Conservation (phyloP, 2,113 vertebrate species). For the Oenanthe melanoleuca region DNA sequence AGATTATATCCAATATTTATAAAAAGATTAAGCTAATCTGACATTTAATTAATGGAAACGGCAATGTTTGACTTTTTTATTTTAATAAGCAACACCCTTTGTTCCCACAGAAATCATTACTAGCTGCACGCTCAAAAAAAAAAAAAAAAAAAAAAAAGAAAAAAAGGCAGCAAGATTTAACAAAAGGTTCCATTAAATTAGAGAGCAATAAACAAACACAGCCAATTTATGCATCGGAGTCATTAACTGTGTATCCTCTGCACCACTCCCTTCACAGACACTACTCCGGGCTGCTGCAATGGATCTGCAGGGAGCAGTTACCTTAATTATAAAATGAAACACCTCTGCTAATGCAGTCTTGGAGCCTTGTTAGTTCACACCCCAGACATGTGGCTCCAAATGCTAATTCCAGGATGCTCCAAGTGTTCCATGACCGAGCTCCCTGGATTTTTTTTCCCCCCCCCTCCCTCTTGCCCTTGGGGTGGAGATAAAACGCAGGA, state of each 20-base stretch:
- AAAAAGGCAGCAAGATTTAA: constrained; percentile 54
- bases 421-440: not conserved
- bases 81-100: constrained; percentile 59
- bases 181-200: constrained; percentile 74
- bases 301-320: constrained; percentile 69
- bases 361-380: constrained; percentile 64
- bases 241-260: constrained; percentile 57
- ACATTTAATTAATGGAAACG: constrained; percentile 65
- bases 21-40: constrained; percentile 67
- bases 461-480: constrained; percentile 35
- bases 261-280: constrained; percentile 24
- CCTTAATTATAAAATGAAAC: constrained; percentile 77
- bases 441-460: not conserved
- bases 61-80: constrained; percentile 53
- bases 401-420: constrained; percentile 41
- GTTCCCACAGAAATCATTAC: constrained; percentile 55
- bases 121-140: not conserved
- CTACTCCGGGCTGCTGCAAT: constrained; percentile 57
- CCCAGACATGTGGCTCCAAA: constrained; percentile 56
- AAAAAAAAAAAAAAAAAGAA: not conserved
- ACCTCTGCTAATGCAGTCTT: constrained; percentile 62
- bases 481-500: constrained; percentile 42
- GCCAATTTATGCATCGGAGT: constrained; percentile 62
- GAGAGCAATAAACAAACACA: constrained; percentile 74
- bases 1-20: constrained; percentile 68